phyloP scores from a whole-genome alignment of 2,888 invertebrate genomes.

The Glyphotaelius pellucidus region DNA sequence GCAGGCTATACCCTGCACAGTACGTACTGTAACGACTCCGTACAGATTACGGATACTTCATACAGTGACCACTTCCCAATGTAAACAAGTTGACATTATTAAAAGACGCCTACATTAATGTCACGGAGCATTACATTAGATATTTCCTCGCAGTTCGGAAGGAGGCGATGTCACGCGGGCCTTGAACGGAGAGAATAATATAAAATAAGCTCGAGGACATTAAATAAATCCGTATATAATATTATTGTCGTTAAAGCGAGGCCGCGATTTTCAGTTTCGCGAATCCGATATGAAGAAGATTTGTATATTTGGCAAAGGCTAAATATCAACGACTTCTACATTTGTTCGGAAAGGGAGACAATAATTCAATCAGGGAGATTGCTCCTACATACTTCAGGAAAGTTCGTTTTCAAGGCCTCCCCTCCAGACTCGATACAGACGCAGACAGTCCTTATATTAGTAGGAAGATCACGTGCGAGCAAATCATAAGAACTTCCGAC shows the following conservation, averaged over 20 bases:
- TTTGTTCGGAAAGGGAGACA: too few species aligned
- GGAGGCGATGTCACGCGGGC: conserved; percentile 10
- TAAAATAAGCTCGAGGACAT: conserved; percentile 8
- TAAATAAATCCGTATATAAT: conserved; percentile 5
- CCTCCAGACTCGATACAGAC: conserved; percentile 25
- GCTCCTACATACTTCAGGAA: too few species aligned
- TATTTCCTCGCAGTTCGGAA: background rate
- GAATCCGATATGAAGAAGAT: conserved; percentile 29
- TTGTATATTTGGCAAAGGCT: too few species aligned
- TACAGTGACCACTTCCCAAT: conserved; percentile 17
- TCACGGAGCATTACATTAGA: too few species aligned
- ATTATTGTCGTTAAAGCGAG: conserved; percentile 25
- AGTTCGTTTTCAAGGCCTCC: conserved; percentile 9
- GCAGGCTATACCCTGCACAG: too few species aligned
- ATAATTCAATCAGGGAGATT: too few species aligned
- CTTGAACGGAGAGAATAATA: conserved; percentile 6
- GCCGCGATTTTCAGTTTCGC: background rate
- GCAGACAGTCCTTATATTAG: background rate
- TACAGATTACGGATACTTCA: background rate
- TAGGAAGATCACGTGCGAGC: background rate
- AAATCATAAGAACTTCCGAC: conserved; percentile 35
- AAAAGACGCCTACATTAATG: too few species aligned
- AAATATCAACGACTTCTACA: too few species aligned
- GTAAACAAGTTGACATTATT: conserved; percentile 7
- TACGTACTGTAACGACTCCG: too few species aligned